A percentile compares a stretch with the other conserved stretches of the same genome.
Conservation (phyloP, 1,140 invertebrate species). For the Aphelenchoides fujianensis region DNA sequence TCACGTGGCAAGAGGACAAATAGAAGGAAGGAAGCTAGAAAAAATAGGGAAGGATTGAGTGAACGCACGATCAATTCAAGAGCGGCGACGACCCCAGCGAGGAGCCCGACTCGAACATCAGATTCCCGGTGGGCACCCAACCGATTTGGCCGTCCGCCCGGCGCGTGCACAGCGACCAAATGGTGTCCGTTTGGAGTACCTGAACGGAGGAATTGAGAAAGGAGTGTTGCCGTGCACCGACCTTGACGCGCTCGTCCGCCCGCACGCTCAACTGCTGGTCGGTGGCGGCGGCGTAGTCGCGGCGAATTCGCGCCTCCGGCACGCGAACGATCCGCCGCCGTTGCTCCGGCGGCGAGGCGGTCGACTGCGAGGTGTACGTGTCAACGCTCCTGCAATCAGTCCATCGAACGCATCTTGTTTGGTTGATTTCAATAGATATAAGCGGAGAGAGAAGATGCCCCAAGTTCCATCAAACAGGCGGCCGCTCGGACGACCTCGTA, state of each 20-base stretch:
- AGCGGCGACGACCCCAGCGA: neutral
- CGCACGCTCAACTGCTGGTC: conserved; percentile 12
- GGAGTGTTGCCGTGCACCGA: too few relatives aligned
- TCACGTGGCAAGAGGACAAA: too few relatives aligned
- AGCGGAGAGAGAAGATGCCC: too few relatives aligned
- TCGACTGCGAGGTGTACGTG: neutral
- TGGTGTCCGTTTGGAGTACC: conserved; percentile 14
- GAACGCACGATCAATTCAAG: too few relatives aligned
- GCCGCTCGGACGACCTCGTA: too few relatives aligned
- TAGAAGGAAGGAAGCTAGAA: too few relatives aligned
- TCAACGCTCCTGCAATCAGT: neutral
- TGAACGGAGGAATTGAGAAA: too few relatives aligned
- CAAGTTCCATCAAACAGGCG: too few relatives aligned
- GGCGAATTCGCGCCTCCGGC: neutral
- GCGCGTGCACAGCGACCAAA: conserved; percentile 1
- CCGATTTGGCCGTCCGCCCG: neutral
- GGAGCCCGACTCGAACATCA: neutral
- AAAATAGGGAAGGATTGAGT: too few relatives aligned
- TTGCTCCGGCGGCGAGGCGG: neutral
- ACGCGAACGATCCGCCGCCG: neutral
- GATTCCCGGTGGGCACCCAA: conserved; percentile 8
- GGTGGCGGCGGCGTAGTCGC: neutral
- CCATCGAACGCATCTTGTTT: neutral
- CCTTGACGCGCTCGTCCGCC: conserved; percentile 1
- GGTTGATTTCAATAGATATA: neutral